These are phyloP conservation scores for Galbula dea DNA, from an alignment of 2,113 vertebrate species.

Conservation along the genomic window DNA sequence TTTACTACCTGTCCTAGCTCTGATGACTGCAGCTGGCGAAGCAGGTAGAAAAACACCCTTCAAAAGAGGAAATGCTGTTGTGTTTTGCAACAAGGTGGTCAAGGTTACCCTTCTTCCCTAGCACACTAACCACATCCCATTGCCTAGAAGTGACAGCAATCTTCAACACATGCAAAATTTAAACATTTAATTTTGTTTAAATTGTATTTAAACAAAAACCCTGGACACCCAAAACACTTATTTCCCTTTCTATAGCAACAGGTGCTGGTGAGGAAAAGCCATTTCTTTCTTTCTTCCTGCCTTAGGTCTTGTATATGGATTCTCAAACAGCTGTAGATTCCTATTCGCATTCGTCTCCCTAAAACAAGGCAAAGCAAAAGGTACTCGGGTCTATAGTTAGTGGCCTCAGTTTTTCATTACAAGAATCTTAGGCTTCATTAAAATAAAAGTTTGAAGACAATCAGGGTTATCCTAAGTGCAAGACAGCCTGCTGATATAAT, in stretches of 20 bases:
- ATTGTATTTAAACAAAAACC: neutral
- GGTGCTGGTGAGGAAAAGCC: neutral
- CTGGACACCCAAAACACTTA: neutral
- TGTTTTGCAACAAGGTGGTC: neutral
- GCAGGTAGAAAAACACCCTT: neutral
- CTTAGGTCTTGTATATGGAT: neutral
- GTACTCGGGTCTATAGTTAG: neutral
- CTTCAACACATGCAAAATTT: neutral
- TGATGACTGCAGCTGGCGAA: neutral
- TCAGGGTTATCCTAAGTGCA: neutral
- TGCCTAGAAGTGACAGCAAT: neutral
- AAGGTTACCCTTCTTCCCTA: neutral
- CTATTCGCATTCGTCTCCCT: neutral
- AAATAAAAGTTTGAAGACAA: neutral
- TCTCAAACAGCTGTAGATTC: neutral
- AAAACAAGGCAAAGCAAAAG: neutral
- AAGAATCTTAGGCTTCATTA: neutral
- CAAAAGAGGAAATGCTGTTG: neutral
- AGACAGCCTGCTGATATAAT: neutral
- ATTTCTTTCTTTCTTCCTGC: neutral
- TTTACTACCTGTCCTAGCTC: accelerated
- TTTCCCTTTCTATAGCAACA: neutral
- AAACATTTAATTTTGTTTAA: too few relatives aligned
- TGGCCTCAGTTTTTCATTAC: neutral
- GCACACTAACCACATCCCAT: accelerated